A percentile compares a stretch with the other conserved stretches of the same genome.
Conservation (phyloP, 2,888 invertebrate species). For the Oligia fasciuncula region DNA sequence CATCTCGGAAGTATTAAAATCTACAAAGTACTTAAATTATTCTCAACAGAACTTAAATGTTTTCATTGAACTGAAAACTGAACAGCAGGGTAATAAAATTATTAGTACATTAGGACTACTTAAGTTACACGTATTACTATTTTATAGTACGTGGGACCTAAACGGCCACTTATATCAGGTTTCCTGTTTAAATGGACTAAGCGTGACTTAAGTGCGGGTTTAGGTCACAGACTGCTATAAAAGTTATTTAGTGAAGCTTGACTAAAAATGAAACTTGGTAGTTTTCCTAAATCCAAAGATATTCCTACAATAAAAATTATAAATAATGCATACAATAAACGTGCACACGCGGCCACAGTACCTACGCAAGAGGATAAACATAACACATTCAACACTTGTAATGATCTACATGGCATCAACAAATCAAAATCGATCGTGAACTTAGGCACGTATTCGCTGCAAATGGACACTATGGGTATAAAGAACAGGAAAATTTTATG, state of each 20-base stretch:
- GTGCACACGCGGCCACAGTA: constrained; percentile 41
- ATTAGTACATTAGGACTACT: not conserved
- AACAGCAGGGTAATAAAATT: too few species aligned
- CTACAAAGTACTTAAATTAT: not conserved
- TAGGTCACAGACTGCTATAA: too few species aligned
- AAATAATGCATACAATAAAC: constrained; percentile 65
- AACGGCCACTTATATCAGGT: too few species aligned
- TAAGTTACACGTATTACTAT: too few species aligned
- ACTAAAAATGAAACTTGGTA: not conserved
- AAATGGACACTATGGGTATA: constrained; percentile 75
- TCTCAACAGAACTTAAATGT: not conserved
- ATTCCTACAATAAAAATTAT: constrained; percentile 35
- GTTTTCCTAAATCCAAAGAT: constrained; percentile 6
- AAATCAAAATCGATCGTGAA: constrained; percentile 80
- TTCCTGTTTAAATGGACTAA: too few species aligned
- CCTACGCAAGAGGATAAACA: constrained; percentile 73
- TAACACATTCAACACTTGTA: constrained; percentile 74
- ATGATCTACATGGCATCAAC: constrained; percentile 77
- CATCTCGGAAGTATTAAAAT: not conserved
- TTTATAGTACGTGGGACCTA: too few species aligned
- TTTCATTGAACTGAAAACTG: not conserved
- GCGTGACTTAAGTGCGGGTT: too few species aligned
- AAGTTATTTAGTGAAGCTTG: not conserved
- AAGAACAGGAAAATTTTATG: constrained; percentile 83
- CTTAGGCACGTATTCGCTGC: constrained; percentile 76